phyloP scores from a whole-genome alignment of 2,113 vertebrate species.

The Callospermophilus lateralis region DNA sequence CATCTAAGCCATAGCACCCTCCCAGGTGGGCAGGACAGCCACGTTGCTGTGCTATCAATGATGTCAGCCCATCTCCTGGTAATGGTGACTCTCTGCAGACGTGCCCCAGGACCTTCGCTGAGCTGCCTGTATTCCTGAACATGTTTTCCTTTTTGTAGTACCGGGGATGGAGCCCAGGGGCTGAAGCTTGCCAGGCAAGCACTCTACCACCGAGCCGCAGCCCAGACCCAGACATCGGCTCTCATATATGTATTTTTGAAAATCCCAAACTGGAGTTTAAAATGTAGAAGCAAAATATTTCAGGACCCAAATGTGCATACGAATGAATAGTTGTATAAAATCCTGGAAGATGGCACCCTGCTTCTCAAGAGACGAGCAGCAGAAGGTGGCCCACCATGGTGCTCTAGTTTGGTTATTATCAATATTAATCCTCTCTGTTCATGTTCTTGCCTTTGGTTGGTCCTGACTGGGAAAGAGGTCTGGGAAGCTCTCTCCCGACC shows the following conservation, averaged over 20 bases:
- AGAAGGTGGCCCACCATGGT: background rate
- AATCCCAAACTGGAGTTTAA: background rate
- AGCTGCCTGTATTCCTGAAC: background rate
- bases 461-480: background rate
- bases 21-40: background rate
- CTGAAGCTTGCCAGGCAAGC: too few relatives aligned
- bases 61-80: background rate
- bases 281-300: constrained; percentile 12
- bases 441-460: background rate
- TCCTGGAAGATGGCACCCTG: constrained; percentile 4
- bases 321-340: background rate
- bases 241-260: background rate
- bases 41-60: background rate
- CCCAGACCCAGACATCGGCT: too few relatives aligned
- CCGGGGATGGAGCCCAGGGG: background rate
- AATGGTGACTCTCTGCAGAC: background rate
- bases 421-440: background rate
- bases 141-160: background rate
- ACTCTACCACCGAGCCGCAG: background rate
- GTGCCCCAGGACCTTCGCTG: background rate
- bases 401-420: background rate
- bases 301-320: background rate
- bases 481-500: background rate
- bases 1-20: background rate
- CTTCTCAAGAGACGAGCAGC: background rate